Evolutionary conservation across 2,797 vertebrate genomes (phyloP), one percentile per base, ranked within the genome.

Genomic region (Myotis pilosus): DNA sequence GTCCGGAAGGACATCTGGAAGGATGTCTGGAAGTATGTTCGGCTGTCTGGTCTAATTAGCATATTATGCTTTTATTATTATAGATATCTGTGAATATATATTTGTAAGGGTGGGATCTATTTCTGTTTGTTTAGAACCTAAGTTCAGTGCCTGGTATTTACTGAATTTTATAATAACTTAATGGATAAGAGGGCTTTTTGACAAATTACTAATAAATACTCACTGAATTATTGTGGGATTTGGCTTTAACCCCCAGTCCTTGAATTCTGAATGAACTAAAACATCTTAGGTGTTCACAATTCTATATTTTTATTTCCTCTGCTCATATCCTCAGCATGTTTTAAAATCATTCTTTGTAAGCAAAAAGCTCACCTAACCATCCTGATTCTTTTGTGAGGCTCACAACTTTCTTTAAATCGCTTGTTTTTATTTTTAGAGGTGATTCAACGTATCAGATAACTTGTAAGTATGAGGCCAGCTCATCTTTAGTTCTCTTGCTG

Each of bases 351-450:
- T 84, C 33, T 91, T 62, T 72, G 83, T 20, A 80, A 95, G 44
- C 22, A 41, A 60, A 92, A 87, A n/a, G 20, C n/a, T 76, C 66
- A 36, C 93, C 89, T 93, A 88, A 82, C 38, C 30, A 75, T 68
- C 12, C 9, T 80, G 86, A 66, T 82, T 74, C 38, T 89, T 84
- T 94, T 30, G 3, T 88, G 79, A 95, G 68, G 87, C 33, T 81
- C 78, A 76, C 28, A 93, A 36, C 30, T 79, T 69, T 87, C 55
- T 92, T 87, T 5, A 71, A 93, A 33, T 80, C 85, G 87, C 96
- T 94, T 89, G 30, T 93, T 96, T 92, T 91, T 94, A 89, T 87
- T 91, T 94, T 87, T 86, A 90, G 92, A 94, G 41, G 71, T 82
- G 66, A 88, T 87, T 96, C 89, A 88, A 93, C 25, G 49, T 92